Base-by-base conservation (phyloP, 2,888 invertebrate species). In the Anorthoa munda region DNA sequence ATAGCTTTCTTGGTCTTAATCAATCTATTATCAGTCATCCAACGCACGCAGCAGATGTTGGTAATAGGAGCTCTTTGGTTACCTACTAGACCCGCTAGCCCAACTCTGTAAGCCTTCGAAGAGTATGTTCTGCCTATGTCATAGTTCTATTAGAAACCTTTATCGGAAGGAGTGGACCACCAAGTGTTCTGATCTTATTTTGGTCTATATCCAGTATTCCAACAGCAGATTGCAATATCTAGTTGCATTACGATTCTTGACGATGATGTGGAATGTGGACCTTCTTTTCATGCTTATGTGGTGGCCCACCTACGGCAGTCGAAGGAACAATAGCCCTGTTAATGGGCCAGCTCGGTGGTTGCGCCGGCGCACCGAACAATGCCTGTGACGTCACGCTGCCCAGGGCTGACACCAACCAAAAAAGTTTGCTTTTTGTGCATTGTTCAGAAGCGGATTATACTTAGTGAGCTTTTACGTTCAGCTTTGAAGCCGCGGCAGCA, bases 301-400 rank as follows among this genome's bases (percentile, higher is more conserved):
- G 26, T 53, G 58, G 13, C 45, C 64, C 50, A 56, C 46, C 60
- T 48, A 18, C 46, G 55, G 66, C 59, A 63, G 46, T 70, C 45
- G 31, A 39, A 59, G 66, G 79, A 85, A 86, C 87, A 86, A 86
- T 87, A 79, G 67, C 67, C 23, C 76, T 69, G 73, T 75, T 83
- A 85, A 85, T 83, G 79, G 77, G 75, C 67, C 18, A 68, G 74
- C 76, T 85, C 72, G 75, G 85, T 73, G 82, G 84, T 85, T 83
- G 85, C 83, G 83, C 83, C 21, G 53, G 79, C 76, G 87, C 85
- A 67, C 56, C 60, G 58, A 77, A 78, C 82, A 85, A 78, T 76
- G 76, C 68, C 64, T 71, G 66, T 68, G 61, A 73, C 76, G 58
- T 69, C 59, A 73, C 56, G 66, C 50, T 31, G 45, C 56, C 17